Base-by-base conservation (phyloP, 2,113 vertebrate species). In the Leucopsar rothschildi region DNA sequence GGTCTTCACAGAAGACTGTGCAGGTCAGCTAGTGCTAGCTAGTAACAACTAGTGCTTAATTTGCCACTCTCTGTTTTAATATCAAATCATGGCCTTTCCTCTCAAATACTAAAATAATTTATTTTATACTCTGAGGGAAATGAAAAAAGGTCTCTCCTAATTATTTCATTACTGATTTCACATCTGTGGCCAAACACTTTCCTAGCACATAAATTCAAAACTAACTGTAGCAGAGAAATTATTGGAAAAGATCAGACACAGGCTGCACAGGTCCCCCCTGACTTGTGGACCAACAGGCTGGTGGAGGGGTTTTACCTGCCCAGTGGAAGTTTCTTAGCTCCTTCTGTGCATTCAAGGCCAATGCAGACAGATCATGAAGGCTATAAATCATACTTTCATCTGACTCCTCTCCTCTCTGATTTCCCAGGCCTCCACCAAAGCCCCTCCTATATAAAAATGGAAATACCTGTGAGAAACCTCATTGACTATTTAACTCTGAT, bases 111-210 rank as follows among this genome's bases (percentile, higher is more conserved):
- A 56, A 73, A 85, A 25, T 47, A 66, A 70, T 77, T 86, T 8
- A 61, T 69, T 86, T 91, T 81, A 81, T 73, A 73, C 23, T 61
- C 19, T 61, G 55, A 86, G 76, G 50, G 39, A 96, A 92, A 81
- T 55, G 1, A 82, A 81, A 81, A 37, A 24, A 79, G 16, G 15
- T 68, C 17, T 82, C 45, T 73, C 31, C 39, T 94, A 85, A 95
- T 82, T 59, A 71, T 70, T 71, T 81, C 15, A 47, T 69, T 84
- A 52, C 22, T 89, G 56, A 55, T 89, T 79, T 82, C 29, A 59
- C 13, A 24, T 73, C 52, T 70, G 33, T 81, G 78, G 31, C 37
- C 42, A 57, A 86, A 57, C 3, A 70, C 35, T 80, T 85, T 91
- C 18, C 50, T 65, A 71, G n/a, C 44, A 72, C 50, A 71, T 56